These are phyloP conservation scores for Spatulosminthurus flaviceps DNA, from an alignment of 2,888 invertebrate genomes.

Conservation along the genomic window DNA sequence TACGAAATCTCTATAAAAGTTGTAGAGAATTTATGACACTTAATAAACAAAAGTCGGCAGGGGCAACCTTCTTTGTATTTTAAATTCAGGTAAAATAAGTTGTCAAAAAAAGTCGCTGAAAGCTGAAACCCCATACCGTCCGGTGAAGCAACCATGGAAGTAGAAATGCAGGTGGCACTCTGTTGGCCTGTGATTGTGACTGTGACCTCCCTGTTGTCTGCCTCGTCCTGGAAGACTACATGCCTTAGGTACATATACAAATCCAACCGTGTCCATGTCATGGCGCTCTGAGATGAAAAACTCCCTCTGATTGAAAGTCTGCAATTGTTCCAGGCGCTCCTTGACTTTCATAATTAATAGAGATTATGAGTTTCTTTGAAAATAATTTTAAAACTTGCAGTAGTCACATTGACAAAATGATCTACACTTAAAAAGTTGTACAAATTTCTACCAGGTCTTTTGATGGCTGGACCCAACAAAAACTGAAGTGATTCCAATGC, in stretches of 20 bases:
- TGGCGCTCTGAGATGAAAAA: slow-evolving; percentile 27
- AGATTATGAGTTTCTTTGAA: too few relatives aligned
- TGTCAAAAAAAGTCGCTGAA: too few relatives aligned
- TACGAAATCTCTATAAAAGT: slow-evolving; percentile 33
- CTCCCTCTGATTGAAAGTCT: slow-evolving; percentile 48
- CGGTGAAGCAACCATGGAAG: slow-evolving; percentile 49
- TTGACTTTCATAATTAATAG: background rate
- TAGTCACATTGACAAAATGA: too few relatives aligned
- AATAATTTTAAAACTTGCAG: too few relatives aligned
- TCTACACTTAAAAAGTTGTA: background rate
- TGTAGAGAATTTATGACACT: too few relatives aligned
- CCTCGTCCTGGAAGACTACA: slow-evolving; percentile 23
- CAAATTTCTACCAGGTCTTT: background rate
- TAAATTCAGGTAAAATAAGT: too few relatives aligned
- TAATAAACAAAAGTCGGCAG: too few relatives aligned
- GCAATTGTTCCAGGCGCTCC: slow-evolving; percentile 31
- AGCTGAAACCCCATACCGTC: too few relatives aligned
- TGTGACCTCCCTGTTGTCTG: background rate
- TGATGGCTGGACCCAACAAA: slow-evolving; percentile 35
- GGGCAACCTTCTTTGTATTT: too few relatives aligned
- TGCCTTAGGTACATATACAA: slow-evolving; percentile 41
- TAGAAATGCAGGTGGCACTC: slow-evolving; percentile 48
- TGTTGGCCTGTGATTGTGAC: background rate
- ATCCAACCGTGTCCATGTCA: slow-evolving; percentile 47
- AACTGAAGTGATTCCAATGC: slow-evolving; percentile 59